A percentile compares a stretch with the other conserved stretches of the same genome.
Conservation (phyloP, 2,113 vertebrate species). For the Hyaena hyaena region DNA sequence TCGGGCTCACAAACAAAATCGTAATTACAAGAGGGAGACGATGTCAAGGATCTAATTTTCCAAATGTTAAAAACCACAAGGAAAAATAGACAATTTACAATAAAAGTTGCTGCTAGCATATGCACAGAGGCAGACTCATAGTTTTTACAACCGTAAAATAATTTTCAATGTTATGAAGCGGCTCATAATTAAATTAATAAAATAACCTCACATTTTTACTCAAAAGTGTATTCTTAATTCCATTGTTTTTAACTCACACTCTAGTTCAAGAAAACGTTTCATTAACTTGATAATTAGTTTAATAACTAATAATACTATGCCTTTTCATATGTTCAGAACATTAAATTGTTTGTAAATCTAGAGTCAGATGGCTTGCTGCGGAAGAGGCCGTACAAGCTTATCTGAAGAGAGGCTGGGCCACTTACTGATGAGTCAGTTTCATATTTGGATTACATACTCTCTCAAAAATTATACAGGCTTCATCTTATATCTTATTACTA, state of each 20-base stretch:
- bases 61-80: neutral
- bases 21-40: neutral
- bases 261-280: slow-evolving; percentile 13
- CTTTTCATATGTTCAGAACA: slow-evolving; percentile 51
- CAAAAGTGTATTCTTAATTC: neutral
- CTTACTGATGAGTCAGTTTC: neutral
- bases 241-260: slow-evolving; percentile 35
- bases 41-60: neutral
- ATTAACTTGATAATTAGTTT: slow-evolving; percentile 54
- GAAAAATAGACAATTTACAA: neutral
- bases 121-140: neutral
- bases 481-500: neutral
- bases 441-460: neutral
- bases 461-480: slow-evolving; percentile 34
- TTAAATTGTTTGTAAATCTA: slow-evolving; percentile 13
- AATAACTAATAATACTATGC: slow-evolving; percentile 38
- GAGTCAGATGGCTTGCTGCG: neutral
- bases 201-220: slow-evolving; percentile 55
- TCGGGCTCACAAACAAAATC: neutral
- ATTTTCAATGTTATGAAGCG: slow-evolving; percentile 44
- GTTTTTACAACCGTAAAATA: slow-evolving; percentile 1
- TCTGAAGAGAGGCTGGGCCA: neutral
- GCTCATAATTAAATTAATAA: slow-evolving; percentile 53
- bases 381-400: neutral
- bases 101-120: neutral